Percentiles rank a stretch among this genome's conserved stretches.
Evolutionary conservation across 2,888 invertebrate species (phyloP).

Genomic region (Hydrotaea cyrtoneurina): DNA sequence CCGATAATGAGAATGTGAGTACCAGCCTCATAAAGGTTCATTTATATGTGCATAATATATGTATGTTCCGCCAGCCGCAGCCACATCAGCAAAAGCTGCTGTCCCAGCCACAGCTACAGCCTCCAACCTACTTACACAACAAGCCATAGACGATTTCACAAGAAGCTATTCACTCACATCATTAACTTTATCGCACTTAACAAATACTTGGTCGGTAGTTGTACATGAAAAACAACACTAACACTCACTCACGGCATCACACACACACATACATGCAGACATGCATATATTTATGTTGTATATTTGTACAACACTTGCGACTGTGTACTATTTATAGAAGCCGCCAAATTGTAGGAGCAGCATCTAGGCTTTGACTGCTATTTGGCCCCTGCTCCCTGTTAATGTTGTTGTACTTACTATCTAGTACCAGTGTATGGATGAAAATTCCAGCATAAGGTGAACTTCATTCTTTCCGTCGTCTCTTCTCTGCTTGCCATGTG

Average conservation of each 20-base stretch:
- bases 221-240: not conserved
- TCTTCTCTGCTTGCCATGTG: not conserved
- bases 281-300: no score
- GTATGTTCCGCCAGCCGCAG: not conserved
- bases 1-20: slow-evolving; percentile 38
- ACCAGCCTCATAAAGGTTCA: slow-evolving; percentile 48
- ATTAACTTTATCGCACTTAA: slow-evolving; percentile 33
- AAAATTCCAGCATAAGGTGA: slow-evolving; percentile 4
- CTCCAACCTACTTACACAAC: not conserved
- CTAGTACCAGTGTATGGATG: not conserved
- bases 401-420: no score
- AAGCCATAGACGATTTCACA: not conserved
- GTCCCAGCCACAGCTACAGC: not conserved
- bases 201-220: not conserved
- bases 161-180: slow-evolving; percentile 6
- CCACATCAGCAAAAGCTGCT: not conserved
- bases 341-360: not conserved
- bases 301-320: not conserved
- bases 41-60: slow-evolving; percentile 61
- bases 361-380: no score
- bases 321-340: not conserved
- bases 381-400: not conserved
- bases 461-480: not conserved
- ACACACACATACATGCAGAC: not conserved
- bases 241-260: slow-evolving; percentile 79